Base-by-base conservation (phyloP, 2,797 vertebrate species). In the Tinamus major region DNA sequence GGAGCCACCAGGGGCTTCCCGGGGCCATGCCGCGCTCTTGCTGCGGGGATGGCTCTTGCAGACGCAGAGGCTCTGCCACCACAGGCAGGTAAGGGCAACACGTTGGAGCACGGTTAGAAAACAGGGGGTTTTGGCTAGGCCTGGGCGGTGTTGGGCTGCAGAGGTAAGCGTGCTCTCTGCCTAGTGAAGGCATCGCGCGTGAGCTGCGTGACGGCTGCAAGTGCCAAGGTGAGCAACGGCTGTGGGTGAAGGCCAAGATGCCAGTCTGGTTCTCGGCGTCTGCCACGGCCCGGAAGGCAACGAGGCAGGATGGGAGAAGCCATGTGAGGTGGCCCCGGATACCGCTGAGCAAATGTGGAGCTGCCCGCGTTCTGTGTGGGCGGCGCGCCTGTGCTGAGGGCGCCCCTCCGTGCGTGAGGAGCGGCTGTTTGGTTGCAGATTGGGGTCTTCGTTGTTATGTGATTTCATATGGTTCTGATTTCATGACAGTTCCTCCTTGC, bases 391-490 rank as follows among this genome's bases (percentile, higher is more conserved):
- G 31, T 33, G 27, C 46, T 33, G 46, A 80, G 49, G 71, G 9
- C 59, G 26, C 58, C 35, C 68, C 72, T 78, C 74, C 20, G 8
- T 23, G 42, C 1, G 1, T 16, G 68, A 79, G 41, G 24, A 86
- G 37, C 0, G 0, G 26, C 70, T 61, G 51, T 6, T 74, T 37
- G 18, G 24, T 11, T 39, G 19, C 67, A 37, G 33, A 4, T 26
- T 8, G 24, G 44, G n/a, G 35, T 27, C 6, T 62, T 92, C 1
- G 4, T 86, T 87, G 39, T 26, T 62, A 24, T 55, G 24, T 78
- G 65, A 93, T 90, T 90, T 85, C 65, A 93, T 92, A 84, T 94
- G 64, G 58, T 64, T 90, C 37, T 90, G 71, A 88, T 87, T 90
- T 90, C 88, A 90, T 82, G 83, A 20, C 44, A 55, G 20, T 77